A percentile compares a stretch with the other conserved stretches of the same genome.
Evolutionary conservation across 2,888 invertebrate genomes (phyloP).

Genomic region (Imbricaverruca yamaguchii): DNA sequence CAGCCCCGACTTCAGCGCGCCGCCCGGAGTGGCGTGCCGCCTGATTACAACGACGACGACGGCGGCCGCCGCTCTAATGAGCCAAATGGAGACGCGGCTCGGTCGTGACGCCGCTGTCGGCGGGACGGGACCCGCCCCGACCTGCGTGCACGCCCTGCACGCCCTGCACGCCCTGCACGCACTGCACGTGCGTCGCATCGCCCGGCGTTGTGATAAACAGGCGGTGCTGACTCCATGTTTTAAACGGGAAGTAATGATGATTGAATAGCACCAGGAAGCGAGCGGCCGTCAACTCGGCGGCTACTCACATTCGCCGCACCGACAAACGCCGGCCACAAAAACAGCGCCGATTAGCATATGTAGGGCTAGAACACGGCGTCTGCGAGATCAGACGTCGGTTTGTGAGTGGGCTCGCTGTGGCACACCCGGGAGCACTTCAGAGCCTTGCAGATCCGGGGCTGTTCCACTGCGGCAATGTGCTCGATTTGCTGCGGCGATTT

Average conservation of each 20-base stretch:
- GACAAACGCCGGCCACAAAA: background rate
- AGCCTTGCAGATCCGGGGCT: too few relatives aligned
- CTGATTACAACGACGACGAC: background rate
- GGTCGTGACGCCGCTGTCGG: background rate
- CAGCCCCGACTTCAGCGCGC: background rate
- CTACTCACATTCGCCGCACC: background rate
- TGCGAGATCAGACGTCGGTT: background rate
- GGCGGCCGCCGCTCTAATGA: background rate
- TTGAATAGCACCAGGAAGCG: slow-evolving; percentile 9
- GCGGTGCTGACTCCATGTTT: background rate
- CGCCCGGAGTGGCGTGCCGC: background rate
- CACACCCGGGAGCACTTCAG: too few relatives aligned
- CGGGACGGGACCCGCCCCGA: background rate
- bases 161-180: too few relatives aligned
- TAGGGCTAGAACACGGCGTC: background rate
- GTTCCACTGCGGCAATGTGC: too few relatives aligned
- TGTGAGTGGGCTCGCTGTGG: background rate
- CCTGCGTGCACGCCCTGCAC: too few relatives aligned
- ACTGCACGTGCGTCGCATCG: background rate
- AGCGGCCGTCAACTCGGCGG: background rate
- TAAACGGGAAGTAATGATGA: slow-evolving; percentile 12
- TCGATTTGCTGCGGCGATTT: too few relatives aligned
- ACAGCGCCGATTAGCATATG: slow-evolving; percentile 1
- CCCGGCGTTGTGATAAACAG: slow-evolving; percentile 7
- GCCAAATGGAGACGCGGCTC: background rate